A percentile compares a stretch with the other conserved stretches of the same genome.
Evolutionary conservation across 1,140 invertebrate species (phyloP).

Genomic region (Drosophila ficusphila): DNA sequence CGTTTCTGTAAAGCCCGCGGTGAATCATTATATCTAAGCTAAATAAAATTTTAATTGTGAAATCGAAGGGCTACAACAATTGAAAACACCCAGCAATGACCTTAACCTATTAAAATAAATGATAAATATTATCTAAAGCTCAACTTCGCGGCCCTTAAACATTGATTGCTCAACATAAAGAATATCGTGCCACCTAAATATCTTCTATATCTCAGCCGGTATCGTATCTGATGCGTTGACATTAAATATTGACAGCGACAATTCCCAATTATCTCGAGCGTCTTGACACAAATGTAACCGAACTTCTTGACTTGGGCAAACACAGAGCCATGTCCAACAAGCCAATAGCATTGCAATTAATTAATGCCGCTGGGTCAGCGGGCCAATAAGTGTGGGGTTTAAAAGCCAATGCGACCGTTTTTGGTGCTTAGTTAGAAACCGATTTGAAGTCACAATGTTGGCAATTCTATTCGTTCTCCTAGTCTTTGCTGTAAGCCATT

Average conservation of each 20-base stretch:
- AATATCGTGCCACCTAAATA: not conserved
- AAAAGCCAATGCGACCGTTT: constrained; percentile 40
- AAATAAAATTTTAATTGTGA: too few relatives aligned
- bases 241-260: constrained; percentile 62
- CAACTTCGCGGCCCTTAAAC: not conserved
- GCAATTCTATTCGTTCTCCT: constrained; percentile 9
- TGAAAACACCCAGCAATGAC: not conserved
- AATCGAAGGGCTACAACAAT: not conserved
- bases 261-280: constrained; percentile 64
- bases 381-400: constrained; percentile 23
- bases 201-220: constrained; percentile 12
- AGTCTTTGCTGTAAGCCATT: constrained; percentile 39
- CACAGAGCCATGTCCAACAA: constrained; percentile 49
- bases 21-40: too few relatives aligned
- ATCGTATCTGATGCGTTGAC: constrained; percentile 19
- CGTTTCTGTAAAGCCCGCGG: too few relatives aligned
- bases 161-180: not conserved
- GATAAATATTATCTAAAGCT: not conserved
- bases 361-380: constrained; percentile 50
- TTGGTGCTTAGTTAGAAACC: constrained; percentile 19
- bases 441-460: constrained; percentile 20
- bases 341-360: constrained; percentile 55
- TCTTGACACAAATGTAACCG: constrained; percentile 71
- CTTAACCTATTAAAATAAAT: constrained; percentile 5
- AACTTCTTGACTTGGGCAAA: constrained; percentile 44